These are phyloP conservation scores for Gila orcuttii DNA, from an alignment of 2,113 vertebrate species.

Conservation along the genomic window DNA sequence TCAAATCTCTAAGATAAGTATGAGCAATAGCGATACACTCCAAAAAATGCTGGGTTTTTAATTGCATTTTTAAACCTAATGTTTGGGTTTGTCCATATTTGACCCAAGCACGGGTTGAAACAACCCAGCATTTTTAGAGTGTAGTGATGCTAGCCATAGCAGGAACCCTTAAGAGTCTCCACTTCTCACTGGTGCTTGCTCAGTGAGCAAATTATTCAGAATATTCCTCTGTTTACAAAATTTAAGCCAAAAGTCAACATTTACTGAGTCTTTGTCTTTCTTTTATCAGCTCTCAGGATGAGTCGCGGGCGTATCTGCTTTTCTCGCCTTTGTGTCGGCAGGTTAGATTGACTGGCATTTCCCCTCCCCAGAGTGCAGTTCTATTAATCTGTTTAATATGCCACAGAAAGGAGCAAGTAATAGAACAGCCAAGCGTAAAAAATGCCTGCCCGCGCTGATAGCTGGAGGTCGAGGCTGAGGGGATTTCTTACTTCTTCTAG, in stretches of 20 bases:
- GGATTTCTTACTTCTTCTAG: background rate
- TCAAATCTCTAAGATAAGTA: background rate
- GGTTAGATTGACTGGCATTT: constrained; percentile 60
- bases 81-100: too few species aligned
- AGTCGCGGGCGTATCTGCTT: constrained; percentile 55
- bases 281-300: constrained; percentile 58
- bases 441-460: constrained; percentile 50
- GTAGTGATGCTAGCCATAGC: background rate
- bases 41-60: too few species aligned
- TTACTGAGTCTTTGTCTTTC: constrained; percentile 51
- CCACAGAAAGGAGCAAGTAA: constrained; percentile 64
- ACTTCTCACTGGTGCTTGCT: background rate
- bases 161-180: background rate
- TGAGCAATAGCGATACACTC: background rate
- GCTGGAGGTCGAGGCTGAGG: constrained; percentile 29
- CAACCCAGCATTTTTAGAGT: too few species aligned
- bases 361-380: constrained; percentile 62
- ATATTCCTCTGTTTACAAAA: constrained; percentile 28
- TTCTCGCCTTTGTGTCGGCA: constrained; percentile 56
- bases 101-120: too few species aligned
- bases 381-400: constrained; percentile 76
- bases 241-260: constrained; percentile 44
- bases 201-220: constrained; percentile 12
- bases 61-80: too few species aligned
- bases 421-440: constrained; percentile 58